A percentile compares a stretch with the other conserved stretches of the same genome.
Conservation (phyloP, 1,140 invertebrate species). For the Rhopalosiphum maidis region DNA sequence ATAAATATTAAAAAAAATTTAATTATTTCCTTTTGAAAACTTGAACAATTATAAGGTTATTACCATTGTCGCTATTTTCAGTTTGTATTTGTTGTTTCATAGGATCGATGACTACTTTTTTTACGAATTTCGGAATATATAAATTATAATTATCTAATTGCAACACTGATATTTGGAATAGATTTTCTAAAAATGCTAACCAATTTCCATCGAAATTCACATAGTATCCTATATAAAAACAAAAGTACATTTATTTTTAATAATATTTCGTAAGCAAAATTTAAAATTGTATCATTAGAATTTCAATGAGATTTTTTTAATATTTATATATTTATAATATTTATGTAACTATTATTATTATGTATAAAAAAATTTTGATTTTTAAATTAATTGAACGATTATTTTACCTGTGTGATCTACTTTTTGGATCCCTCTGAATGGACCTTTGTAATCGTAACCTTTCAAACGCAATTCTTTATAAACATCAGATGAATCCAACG, state of each 20-base stretch:
- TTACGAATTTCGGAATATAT: slow-evolving; percentile 84
- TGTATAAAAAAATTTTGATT: neutral
- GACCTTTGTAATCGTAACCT: slow-evolving; percentile 89
- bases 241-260: neutral
- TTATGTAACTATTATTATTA: neutral
- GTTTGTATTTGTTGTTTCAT: neutral
- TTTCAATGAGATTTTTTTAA: neutral
- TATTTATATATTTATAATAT: neutral
- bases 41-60: neutral
- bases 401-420: slow-evolving; percentile 70
- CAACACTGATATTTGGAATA: slow-evolving; percentile 88
- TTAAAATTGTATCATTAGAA: neutral
- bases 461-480: slow-evolving; percentile 92
- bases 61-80: neutral
- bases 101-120: slow-evolving; percentile 82
- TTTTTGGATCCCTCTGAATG: slow-evolving; percentile 79
- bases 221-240: slow-evolving; percentile 53
- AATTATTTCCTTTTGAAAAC: neutral
- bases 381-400: neutral
- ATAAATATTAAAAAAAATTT: slow-evolving; percentile 60
- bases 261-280: neutral
- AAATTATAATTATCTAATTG: slow-evolving; percentile 76
- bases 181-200: slow-evolving; percentile 91
- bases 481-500: slow-evolving; percentile 70
- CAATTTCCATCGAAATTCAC: slow-evolving; percentile 82